Percentiles rank a stretch among this genome's conserved stretches.
Evolutionary conservation across 2,797 vertebrate genomes (phyloP).

Genomic region (Enteromius thamalakanensis): DNA sequence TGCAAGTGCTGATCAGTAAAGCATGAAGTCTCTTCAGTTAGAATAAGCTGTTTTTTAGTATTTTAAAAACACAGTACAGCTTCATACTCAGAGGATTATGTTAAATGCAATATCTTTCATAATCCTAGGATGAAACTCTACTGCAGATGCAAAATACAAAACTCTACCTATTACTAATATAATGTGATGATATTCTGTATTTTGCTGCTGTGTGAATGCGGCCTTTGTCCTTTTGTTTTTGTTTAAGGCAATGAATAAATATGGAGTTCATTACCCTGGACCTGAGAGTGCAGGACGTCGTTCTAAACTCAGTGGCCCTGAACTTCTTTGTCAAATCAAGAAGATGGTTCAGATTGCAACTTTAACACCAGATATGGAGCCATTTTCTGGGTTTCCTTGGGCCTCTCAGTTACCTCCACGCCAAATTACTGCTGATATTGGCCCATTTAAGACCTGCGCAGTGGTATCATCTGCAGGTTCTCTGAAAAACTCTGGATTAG

Average conservation of each 20-base stretch:
- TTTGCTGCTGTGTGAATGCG: too few species aligned
- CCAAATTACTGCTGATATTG: constrained; percentile 71
- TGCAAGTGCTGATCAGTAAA: not conserved
- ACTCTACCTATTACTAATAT: not conserved
- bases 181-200: not conserved
- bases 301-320: constrained; percentile 66
- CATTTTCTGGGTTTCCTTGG: constrained; percentile 75
- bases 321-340: constrained; percentile 79
- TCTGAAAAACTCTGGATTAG: constrained; percentile 74
- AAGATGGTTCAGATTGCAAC: constrained; percentile 69
- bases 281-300: constrained; percentile 46
- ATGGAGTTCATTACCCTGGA: constrained; percentile 68
- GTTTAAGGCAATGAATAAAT: constrained; percentile 80
- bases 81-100: not conserved
- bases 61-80: not conserved
- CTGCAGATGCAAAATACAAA: not conserved
- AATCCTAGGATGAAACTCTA: not conserved
- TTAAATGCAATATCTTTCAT: not conserved
- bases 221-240: not conserved
- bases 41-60: not conserved
- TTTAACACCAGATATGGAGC: constrained; percentile 75
- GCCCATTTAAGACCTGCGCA: constrained; percentile 77
- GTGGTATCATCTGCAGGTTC: constrained; percentile 83
- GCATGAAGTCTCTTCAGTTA: constrained; percentile 20
- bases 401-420: constrained; percentile 70